A percentile compares a stretch with the other conserved stretches of the same genome.
Evolutionary conservation across 2,888 invertebrate species (phyloP).

Genomic region (Acrobasis consociella): DNA sequence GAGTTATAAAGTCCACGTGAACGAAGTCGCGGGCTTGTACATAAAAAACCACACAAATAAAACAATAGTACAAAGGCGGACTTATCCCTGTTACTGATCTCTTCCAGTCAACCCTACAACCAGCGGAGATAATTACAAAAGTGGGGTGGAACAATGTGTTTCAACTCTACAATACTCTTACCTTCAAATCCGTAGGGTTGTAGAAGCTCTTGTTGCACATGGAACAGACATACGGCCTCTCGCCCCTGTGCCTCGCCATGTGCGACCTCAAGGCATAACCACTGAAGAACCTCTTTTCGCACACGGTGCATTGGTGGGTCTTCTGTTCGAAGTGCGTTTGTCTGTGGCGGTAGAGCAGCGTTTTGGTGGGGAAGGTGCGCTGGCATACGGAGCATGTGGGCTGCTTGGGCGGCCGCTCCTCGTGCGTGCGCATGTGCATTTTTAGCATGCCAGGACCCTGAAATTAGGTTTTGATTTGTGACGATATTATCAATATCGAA

Average conservation of each 20-base stretch:
- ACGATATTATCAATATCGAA: neutral
- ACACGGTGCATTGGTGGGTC: conserved; percentile 73
- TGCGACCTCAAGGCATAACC: conserved; percentile 78
- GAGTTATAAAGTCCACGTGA: too few relatives aligned
- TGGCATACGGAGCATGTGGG: conserved; percentile 85
- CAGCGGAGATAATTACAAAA: too few relatives aligned
- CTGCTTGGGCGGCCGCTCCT: conserved; percentile 80
- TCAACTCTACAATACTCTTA: conserved; percentile 36
- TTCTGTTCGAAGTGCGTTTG: conserved; percentile 85
- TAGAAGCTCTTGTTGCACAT: conserved; percentile 83
- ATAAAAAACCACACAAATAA: too few relatives aligned
- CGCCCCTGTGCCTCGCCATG: conserved; percentile 77
- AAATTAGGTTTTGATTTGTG: neutral
- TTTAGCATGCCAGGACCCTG: conserved; percentile 85
- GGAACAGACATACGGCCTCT: conserved; percentile 80
- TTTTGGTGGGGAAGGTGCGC: conserved; percentile 83
- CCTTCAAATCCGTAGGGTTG: conserved; percentile 82
- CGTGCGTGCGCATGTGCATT: conserved; percentile 86
- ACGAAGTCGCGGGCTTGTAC: too few relatives aligned
- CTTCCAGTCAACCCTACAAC: too few relatives aligned
- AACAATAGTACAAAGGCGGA: too few relatives aligned
- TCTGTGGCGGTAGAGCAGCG: conserved; percentile 83
- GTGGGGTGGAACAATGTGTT: too few relatives aligned
- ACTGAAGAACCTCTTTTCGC: conserved; percentile 77
- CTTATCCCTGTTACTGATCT: too few relatives aligned